phyloP scores from a whole-genome alignment of 2,113 vertebrate genomes.

The Morone chrysops region DNA sequence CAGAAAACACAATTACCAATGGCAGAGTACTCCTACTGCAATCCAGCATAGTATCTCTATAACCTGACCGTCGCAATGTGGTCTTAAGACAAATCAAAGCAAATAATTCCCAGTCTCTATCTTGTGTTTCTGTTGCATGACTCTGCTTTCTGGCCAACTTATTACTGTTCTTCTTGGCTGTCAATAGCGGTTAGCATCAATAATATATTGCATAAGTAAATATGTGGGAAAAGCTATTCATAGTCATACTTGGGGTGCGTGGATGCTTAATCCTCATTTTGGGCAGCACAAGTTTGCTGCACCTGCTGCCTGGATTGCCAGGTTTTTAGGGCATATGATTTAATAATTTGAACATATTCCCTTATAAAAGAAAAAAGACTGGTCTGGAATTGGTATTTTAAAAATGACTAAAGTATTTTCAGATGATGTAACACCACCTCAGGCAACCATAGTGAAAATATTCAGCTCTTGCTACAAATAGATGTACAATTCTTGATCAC shows the following conservation, averaged over 20 bases:
- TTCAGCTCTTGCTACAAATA: not conserved
- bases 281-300: constrained; percentile 26
- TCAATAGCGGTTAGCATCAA: constrained; percentile 39
- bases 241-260: not conserved
- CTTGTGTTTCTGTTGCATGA: constrained; percentile 16
- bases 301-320: constrained; percentile 25
- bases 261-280: constrained; percentile 49
- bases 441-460: not conserved
- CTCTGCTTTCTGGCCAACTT: constrained; percentile 6
- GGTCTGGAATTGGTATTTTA: not conserved
- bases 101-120: constrained; percentile 30
- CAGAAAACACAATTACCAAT: not conserved
- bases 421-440: not conserved
- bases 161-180: constrained; percentile 37
- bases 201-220: constrained; percentile 41
- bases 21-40: constrained; percentile 9
- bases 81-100: constrained; percentile 15
- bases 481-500: not conserved
- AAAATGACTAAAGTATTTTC: not conserved
- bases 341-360: constrained; percentile 8
- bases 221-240: constrained; percentile 46
- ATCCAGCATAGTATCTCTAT: constrained; percentile 10
- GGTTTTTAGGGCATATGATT: constrained; percentile 12
- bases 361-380: not conserved
- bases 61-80: constrained; percentile 11